phyloP scores from a whole-genome alignment of 2,888 invertebrate species.

The Drosophila fulvimacula region DNA sequence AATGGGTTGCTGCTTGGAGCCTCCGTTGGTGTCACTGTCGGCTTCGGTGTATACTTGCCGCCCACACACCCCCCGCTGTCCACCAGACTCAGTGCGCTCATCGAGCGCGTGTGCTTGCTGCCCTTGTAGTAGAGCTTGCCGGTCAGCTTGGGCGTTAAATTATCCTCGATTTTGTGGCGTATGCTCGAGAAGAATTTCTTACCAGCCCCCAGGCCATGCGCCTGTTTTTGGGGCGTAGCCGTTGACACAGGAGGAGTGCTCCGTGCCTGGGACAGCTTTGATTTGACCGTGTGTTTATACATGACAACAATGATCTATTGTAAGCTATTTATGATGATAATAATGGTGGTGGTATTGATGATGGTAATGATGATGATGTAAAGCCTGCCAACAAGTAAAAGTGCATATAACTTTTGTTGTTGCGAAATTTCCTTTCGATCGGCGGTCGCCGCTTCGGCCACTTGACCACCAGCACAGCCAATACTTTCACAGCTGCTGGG shows the following conservation, averaged over 20 bases:
- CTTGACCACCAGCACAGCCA: slow-evolving; percentile 55
- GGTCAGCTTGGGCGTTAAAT: slow-evolving; percentile 81
- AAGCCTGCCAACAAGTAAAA: slow-evolving; percentile 65
- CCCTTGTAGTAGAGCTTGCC: slow-evolving; percentile 82
- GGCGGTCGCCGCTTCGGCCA: slow-evolving; percentile 32
- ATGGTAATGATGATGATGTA: slow-evolving; percentile 49
- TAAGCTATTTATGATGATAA: slow-evolving; percentile 7
- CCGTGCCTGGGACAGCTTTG: slow-evolving; percentile 63
- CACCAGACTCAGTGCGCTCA: slow-evolving; percentile 70
- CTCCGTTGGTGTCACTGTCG: slow-evolving; percentile 3
- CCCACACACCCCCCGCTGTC: slow-evolving; percentile 63
- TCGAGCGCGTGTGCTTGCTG: slow-evolving; percentile 79
- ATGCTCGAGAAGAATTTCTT: slow-evolving; percentile 82
- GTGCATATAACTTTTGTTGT: slow-evolving; percentile 63
- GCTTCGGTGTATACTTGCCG: slow-evolving; percentile 67
- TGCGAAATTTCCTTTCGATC: slow-evolving; percentile 66
- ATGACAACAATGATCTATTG: slow-evolving; percentile 37
- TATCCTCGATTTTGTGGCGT: slow-evolving; percentile 84
- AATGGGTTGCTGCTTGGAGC: slow-evolving; percentile 15
- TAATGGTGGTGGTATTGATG: slow-evolving; percentile 13
- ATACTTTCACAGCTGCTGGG: slow-evolving; percentile 64
- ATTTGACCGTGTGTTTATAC: slow-evolving; percentile 73
- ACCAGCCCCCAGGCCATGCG: slow-evolving; percentile 58
- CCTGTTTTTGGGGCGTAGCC: slow-evolving; percentile 39
- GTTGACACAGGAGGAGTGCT: slow-evolving; percentile 42